phyloP scores from a whole-genome alignment of 2,113 vertebrate genomes.

The Taurulus bubalis region DNA sequence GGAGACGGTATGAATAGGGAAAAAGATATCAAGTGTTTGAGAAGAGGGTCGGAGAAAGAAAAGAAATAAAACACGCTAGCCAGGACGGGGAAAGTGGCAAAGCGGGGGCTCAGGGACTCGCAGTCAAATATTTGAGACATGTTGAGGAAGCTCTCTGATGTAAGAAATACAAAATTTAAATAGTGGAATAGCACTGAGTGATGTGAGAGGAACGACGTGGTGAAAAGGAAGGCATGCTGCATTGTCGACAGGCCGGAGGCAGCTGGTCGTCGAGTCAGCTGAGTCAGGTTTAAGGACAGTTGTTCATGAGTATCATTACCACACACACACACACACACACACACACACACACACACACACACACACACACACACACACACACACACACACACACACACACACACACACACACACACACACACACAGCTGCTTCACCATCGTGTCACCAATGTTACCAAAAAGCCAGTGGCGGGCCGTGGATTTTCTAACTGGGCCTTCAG shows the following conservation, averaged over 20 bases:
- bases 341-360: too few species aligned
- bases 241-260: conserved; percentile 10
- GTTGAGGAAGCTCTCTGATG: conserved; percentile 9
- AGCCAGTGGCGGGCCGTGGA: too few species aligned
- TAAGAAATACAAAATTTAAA: neutral
- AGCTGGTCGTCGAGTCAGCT: conserved; percentile 6
- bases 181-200: neutral
- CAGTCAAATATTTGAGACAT: neutral
- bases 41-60: neutral
- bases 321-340: neutral
- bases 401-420: neutral
- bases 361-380: neutral
- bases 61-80: neutral
- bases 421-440: conserved; percentile 4
- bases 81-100: neutral
- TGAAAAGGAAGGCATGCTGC: conserved; percentile 32
- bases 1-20: neutral
- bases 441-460: conserved; percentile 10
- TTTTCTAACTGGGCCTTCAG: too few species aligned
- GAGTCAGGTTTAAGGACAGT: conserved; percentile 24
- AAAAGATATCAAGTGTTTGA: neutral
- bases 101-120: neutral
- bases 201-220: conserved; percentile 15
- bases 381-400: neutral
- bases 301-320: conserved; percentile 17